Base-by-base conservation (phyloP, 1,140 invertebrate genomes). In the Cephus cinctus region DNA sequence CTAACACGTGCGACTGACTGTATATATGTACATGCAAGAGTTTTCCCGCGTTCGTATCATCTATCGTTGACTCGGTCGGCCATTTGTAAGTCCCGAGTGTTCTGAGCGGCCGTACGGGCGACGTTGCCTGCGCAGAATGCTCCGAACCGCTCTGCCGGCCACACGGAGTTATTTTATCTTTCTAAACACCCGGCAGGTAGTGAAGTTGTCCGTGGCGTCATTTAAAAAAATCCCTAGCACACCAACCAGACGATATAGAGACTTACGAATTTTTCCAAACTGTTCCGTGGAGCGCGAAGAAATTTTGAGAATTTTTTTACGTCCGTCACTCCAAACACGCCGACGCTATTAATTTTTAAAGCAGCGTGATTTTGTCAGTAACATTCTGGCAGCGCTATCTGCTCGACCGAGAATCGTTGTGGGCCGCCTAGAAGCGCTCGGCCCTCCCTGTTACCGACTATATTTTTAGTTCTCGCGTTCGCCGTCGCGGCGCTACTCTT, bases 371-470 rank as follows among this genome's bases (percentile, higher is more conserved):
- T 50, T 50, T 50, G 47, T 43, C 47, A 49, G 25, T 8, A 27
- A 8, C 25, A 8, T n/a, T n/a, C n/a, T 27, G 25, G 25, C 25
- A n/a, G 25, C 25, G 25, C 11, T 49, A 35, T 2, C 30, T 49
- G 21, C 25, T 22, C 20, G 39, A 20, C 25, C 38, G 38, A 30
- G 23, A 30, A 11, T 32, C 23, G 1, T 12, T 32, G 27, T 46
- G 14, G 2, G 12, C 6, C 11, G 32, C 19, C 21, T 23, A 38
- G 35, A 56, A 60, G 55, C 38, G 43, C 15, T n/a, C n/a, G 22
- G 42, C 36, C 46, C 40, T 52, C 52, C 34, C 43, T 38, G 44
- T 59, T 61, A 61, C 52, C 53, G 59, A 59, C 56, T 54, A 34
- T 30, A 35, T 23, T 25, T n/a, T 43, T 52, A 32, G 47, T 59